A percentile compares a stretch with the other conserved stretches of the same genome.
These are phyloP conservation scores for Lasioglossum figueresi DNA, from an alignment of 2,888 invertebrate species.

Conservation along the genomic window DNA sequence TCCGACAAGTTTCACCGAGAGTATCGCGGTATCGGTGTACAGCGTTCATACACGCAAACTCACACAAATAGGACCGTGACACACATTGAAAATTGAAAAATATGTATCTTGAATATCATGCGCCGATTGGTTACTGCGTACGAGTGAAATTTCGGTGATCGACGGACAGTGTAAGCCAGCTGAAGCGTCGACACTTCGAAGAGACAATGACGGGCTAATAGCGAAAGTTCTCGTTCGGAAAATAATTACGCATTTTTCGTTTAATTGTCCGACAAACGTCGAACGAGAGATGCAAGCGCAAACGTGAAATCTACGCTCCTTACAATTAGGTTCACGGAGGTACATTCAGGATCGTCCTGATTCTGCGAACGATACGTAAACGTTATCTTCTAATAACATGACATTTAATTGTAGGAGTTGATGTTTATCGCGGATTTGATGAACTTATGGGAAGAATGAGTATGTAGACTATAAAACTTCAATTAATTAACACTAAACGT, in stretches of 20 bases:
- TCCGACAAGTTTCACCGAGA: no score
- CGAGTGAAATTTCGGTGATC: not conserved
- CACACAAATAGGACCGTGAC: not conserved
- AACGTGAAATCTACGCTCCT: not conserved
- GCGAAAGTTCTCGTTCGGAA: not conserved
- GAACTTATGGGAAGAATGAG: no score
- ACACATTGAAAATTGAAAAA: not conserved
- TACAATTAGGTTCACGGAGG: not conserved
- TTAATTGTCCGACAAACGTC: not conserved
- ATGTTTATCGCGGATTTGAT: not conserved
- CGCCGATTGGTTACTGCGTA: not conserved
- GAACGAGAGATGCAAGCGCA: slow-evolving; percentile 1
- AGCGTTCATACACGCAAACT: no score
- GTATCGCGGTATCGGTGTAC: not conserved
- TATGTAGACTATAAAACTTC: no score
- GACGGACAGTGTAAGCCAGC: not conserved
- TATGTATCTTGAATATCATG: not conserved
- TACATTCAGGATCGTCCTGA: not conserved
- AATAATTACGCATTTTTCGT: not conserved
- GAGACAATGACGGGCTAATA: not conserved
- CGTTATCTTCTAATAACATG: not conserved
- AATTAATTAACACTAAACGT: no score
- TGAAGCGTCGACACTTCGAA: not conserved
- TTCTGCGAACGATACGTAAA: not conserved
- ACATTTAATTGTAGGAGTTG: not conserved